Conservation (phyloP, 2,888 invertebrate species). For the Diadegma fenestrale region DNA sequence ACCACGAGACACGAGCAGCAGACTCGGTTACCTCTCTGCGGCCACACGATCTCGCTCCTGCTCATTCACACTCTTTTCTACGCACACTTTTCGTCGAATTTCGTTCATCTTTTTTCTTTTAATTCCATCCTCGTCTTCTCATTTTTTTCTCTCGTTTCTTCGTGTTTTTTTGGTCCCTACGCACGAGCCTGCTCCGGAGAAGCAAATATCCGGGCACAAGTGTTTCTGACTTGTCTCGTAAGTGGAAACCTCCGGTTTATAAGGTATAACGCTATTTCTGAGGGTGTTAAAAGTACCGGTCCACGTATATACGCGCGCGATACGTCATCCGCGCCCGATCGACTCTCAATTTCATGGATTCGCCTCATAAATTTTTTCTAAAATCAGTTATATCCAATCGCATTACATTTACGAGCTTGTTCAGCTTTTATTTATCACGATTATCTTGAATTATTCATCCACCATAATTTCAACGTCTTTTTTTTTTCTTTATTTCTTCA, state of each 20-base stretch:
- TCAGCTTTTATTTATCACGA: slow-evolving; percentile 11
- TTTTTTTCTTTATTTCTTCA: neutral
- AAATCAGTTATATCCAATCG: slow-evolving; percentile 13
- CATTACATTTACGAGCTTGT: slow-evolving; percentile 11
- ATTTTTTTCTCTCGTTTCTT: neutral
- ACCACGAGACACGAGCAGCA: slow-evolving; percentile 68
- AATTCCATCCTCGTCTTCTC: slow-evolving; percentile 27
- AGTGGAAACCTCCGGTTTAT: slow-evolving; percentile 56
- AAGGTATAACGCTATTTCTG: slow-evolving; percentile 19
- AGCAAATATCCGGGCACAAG: slow-evolving; percentile 52
- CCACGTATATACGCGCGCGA: neutral
- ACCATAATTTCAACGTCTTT: neutral
- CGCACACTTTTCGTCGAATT: slow-evolving; percentile 63
- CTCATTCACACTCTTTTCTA: slow-evolving; percentile 63
- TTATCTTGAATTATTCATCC: slow-evolving; percentile 10
- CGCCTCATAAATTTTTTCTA: neutral
- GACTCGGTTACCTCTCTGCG: slow-evolving; percentile 76
- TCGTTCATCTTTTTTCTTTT: slow-evolving; percentile 47
- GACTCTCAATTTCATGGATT: slow-evolving; percentile 24
- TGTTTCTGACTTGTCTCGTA: slow-evolving; percentile 53
- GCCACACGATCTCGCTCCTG: slow-evolving; percentile 71
- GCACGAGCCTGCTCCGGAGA: slow-evolving; percentile 46
- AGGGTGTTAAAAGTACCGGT: slow-evolving; percentile 16
- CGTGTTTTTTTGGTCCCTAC: slow-evolving; percentile 33
- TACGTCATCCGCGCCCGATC: slow-evolving; percentile 2